Evolutionary conservation across 2,797 vertebrate species (phyloP).

Genomic region (Galago senegalensis): DNA sequence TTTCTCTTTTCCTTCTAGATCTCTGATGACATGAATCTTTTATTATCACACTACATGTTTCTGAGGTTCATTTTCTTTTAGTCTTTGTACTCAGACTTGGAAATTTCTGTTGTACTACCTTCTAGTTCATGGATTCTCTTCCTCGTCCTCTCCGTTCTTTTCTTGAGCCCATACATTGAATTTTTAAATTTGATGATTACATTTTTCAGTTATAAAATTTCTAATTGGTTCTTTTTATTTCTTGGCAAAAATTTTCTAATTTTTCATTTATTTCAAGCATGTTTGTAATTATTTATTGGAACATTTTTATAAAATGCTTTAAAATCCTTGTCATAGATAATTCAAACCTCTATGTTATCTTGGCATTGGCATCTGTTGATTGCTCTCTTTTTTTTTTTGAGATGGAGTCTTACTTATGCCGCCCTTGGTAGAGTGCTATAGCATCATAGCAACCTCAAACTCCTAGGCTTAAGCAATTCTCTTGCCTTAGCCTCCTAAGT

Average conservation of each 20-base stretch:
- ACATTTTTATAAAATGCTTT: constrained; percentile 3
- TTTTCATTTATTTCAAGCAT: constrained; percentile 23
- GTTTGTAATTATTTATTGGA: background rate
- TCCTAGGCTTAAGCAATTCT: too few species aligned
- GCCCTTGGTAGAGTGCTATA: too few species aligned
- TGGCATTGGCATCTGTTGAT: background rate
- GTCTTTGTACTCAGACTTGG: background rate
- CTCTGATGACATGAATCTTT: background rate
- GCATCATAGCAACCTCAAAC: too few species aligned
- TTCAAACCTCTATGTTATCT: background rate
- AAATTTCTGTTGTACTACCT: background rate
- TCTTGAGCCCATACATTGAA: background rate
- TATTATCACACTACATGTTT: background rate
- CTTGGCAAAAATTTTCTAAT: constrained; percentile 13
- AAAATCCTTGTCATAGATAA: background rate
- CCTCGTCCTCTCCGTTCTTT: background rate
- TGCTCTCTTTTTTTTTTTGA: background rate
- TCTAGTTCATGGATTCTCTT: background rate
- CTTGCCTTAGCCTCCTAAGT: too few species aligned
- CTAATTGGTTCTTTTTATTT: constrained; percentile 15
- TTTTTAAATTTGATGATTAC: constrained; percentile 4
- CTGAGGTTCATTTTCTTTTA: background rate
- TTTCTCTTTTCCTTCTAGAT: background rate
- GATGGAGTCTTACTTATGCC: too few species aligned
- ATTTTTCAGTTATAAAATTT: constrained; percentile 53